Conservation (phyloP, 2,113 vertebrate genomes). For the Oceanites oceanicus region DNA sequence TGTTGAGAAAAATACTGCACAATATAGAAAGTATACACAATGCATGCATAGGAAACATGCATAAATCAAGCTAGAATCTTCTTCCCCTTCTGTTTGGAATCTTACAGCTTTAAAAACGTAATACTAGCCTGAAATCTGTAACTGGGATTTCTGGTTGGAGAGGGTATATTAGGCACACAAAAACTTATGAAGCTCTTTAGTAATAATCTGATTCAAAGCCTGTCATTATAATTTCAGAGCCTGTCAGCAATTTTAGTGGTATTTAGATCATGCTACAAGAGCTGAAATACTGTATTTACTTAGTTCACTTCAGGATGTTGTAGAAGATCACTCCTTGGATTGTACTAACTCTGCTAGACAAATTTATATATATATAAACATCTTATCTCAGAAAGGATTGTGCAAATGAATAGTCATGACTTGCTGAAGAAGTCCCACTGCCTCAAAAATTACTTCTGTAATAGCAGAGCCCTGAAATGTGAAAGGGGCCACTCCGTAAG, state of each 20-base stretch:
- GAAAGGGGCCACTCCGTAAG: neutral
- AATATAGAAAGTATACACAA: neutral
- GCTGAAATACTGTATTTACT: neutral
- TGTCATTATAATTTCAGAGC: neutral
- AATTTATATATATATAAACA: neutral
- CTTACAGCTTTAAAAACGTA: neutral
- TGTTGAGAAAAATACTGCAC: neutral
- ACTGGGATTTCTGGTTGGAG: neutral
- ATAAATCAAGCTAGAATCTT: neutral
- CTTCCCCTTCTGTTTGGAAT: neutral
- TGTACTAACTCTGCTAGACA: neutral
- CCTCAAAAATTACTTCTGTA: neutral
- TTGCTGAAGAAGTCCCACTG: neutral
- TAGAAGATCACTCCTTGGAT: neutral
- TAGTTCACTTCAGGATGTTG: neutral
- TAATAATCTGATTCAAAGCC: neutral
- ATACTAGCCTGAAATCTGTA: neutral
- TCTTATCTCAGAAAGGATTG: neutral
- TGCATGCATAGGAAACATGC: neutral
- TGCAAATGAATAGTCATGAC: neutral
- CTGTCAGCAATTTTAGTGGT: neutral
- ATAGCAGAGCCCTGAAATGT: neutral
- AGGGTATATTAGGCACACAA: neutral
- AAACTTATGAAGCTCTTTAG: neutral
- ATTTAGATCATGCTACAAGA: neutral